Base-by-base conservation (phyloP, 1,140 invertebrate genomes). In the Hormaphis cornu region DNA sequence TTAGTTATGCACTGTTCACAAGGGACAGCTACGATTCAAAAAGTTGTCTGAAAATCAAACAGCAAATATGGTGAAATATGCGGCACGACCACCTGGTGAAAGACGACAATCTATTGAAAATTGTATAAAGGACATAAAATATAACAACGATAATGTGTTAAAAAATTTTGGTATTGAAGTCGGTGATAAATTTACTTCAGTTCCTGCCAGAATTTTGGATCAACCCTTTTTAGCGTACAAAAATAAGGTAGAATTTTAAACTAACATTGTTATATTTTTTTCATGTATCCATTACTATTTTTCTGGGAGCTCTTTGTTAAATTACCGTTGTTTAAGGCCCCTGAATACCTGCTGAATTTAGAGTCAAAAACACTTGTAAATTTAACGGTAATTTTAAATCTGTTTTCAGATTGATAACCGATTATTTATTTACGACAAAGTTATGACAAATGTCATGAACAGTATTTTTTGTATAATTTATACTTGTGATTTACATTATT, bases 61-160 rank as follows among this genome's bases (percentile, higher is more conserved):
- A 1, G 71, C 80, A 1, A 77, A 74, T 0, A 88, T 90, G 86
- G 87, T 91, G 1, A 75, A 26, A 72, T 30, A 74, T 46, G 83
- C 88, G 1, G 87, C 87, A 1, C 87, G 84, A 1, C 73, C 77
- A 6, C 84, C 88, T 0, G 73, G 79, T 3, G 75, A 73, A 1
- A 80, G 88, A 0, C 85, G 85, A 73, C 1, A 71, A 0, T 88
- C 85, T 74, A 90, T 90, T 26, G 77, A 83, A 73, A 75, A 83
- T 9, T 77, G 83, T 75, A 77, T 79, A 26, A 33, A 33, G 1
- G 44, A 37, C 12, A 77, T 80, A 5, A 71, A 78, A 2, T 81
- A 82, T 69, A 83, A 85, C 70, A 0, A 71, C 0, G 77, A 83
- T 75, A 76, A 76, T 0, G 77, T 75, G 3, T 75, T 86, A 8